Evolutionary conservation across 2,797 vertebrate species (phyloP), one percentile per base, ranked within the genome.

Genomic region (Rachycentron canadum): DNA sequence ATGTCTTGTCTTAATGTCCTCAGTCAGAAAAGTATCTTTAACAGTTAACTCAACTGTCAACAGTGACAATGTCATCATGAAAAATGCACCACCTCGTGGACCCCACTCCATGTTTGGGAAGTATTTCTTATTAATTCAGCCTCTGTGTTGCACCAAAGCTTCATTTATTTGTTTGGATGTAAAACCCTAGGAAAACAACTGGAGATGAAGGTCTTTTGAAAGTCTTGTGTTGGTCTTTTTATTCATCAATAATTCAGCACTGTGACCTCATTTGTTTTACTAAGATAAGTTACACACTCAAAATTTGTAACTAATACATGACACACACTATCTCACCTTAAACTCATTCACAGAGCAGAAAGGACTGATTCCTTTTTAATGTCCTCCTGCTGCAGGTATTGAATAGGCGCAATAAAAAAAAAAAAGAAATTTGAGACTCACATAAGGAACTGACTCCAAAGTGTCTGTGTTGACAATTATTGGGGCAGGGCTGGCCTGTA

Each of bases 401-500:
- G 32, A 63, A 76, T 8, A 47, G 19, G 17, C 12, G 50, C 59
- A 67, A 38, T 36, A 58, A 40, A 41, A 53, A 38, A 70, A 78
- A 49, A 7, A 78, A 0, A 76, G n/a, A 49, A 50, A 53, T 79
- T 4, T 43, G 1, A 55, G 45, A 89, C 98, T 99, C 95, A 99
- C 98, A 55, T 98, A 99, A 86, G 98, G 97, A 90, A 97, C 96
- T 2, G 97, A 97, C 78, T 99, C 97, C 97, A 99, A 91, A 28
- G 97, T 97, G 92, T 99, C 98, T 87, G 98, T 98, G 93, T 99
- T 98, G 92, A 98, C 96, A 90, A 99, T 97, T 89, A 99, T 97
- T 76, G 98, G 98, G 82, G 97, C 97, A 80, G 98, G 98, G 71
- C 96, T 99, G 81, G 98, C 98, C 98, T 99, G 88, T 81, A 84